Percentiles rank a stretch among this genome's conserved stretches.
These are phyloP conservation scores for Gymnocheta viridis DNA, from an alignment of 2,888 invertebrate genomes.

Conservation along the genomic window DNA sequence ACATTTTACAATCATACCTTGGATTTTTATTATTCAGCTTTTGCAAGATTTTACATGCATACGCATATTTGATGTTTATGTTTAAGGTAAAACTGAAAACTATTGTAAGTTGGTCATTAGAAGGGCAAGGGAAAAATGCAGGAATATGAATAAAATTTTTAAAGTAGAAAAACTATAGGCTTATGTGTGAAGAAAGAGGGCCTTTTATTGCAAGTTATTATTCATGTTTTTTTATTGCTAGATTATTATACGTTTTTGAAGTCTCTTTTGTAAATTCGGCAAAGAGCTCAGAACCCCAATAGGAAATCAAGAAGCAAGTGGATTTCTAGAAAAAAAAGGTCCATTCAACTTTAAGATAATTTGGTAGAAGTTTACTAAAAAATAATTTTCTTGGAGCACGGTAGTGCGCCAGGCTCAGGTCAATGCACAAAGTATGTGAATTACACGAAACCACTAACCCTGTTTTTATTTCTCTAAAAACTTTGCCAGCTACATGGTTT, in stretches of 20 bases:
- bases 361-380: too few relatives aligned
- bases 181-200: not conserved
- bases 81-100: not conserved
- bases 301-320: conserved; percentile 31
- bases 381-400: too few relatives aligned
- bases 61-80: not conserved
- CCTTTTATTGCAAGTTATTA: conserved; percentile 27
- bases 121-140: not conserved
- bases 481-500: too few relatives aligned
- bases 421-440: too few relatives aligned
- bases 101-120: conserved; percentile 24
- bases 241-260: conserved; percentile 41
- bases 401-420: too few relatives aligned
- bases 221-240: conserved; percentile 18
- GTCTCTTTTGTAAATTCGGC: conserved; percentile 2
- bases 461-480: too few relatives aligned
- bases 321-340: too few relatives aligned
- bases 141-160: not conserved
- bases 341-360: too few relatives aligned
- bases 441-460: too few relatives aligned
- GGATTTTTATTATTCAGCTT: conserved; percentile 13
- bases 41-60: not conserved
- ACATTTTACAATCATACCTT: conserved; percentile 21
- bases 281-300: not conserved
- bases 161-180: not conserved